Base-by-base conservation (phyloP, 2,888 invertebrate species). In the Chymomyza procnemis region DNA sequence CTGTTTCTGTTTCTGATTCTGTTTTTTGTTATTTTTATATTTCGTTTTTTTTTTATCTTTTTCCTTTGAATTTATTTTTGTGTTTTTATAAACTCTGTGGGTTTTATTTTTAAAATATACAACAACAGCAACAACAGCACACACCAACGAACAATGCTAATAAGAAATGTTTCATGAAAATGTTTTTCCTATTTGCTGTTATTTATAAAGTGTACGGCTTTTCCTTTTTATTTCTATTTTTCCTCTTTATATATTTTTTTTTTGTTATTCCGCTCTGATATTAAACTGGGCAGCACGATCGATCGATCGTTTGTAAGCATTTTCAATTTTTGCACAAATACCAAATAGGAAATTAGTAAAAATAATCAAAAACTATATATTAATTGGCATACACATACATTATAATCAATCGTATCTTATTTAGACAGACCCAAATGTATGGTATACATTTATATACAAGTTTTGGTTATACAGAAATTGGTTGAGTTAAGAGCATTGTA, bases 11-110 rank as follows among this genome's bases (percentile, higher is more conserved):
- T 63, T 56, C 47, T 26, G 30, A 21, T 41, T 41, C 34, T 41
- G 34, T 41, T 41, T n/a, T 41, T 61, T 54, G 61, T 61, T 61
- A 61, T 61, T 55, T 61, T 61, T 61, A 54, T 54, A 26, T 26
- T 6, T 26, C 4, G 50, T 50, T 50, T 50, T 50, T 50, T 72
- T 77, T 73, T 67, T 26, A 22, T 22, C 60, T 62, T 73, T 79
- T 79, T 86, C 78, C 79, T 87, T 85, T 87, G 82, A 87, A 85
- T 83, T 87, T 83, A 83, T 83, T 87, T 83, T 81, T 67, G 76
- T 83, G 78, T 74, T 50, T 85, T 87, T 83, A 86, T 83, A 83
- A 83, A 86, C 82, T 82, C 80, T 84, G 85, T 72, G 81, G 77
- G 79, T 78, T 86, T 78, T 83, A 83, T 83, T 83, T 83, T 83